Base-by-base conservation (phyloP, 2,113 vertebrate genomes). In the Pipra filicauda region DNA sequence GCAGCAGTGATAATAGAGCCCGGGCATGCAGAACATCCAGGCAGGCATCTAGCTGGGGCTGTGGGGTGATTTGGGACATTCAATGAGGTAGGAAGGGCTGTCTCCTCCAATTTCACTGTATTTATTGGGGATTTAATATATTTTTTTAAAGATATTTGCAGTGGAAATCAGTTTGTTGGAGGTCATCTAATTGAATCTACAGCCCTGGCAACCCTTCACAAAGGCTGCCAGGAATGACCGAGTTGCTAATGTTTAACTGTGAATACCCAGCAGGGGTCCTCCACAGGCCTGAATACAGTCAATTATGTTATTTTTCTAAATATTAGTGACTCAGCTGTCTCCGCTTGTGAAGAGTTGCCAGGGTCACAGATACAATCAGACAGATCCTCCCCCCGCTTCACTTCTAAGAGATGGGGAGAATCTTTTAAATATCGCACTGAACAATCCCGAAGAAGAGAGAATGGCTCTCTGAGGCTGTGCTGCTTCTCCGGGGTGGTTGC, bases 231-330 rank as follows among this genome's bases (percentile, higher is more conserved):
- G 95, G 88, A 97, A 95, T 83, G 96, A 96, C 93, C 61, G 91
- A 95, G 88, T 97, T 93, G 86, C 97, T 97, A 95, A 97, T 95
- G 91, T 96, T 96, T 91, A 96, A 95, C 96, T 95, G 95, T 92
- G 94, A 98, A 97, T 82, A 97, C 95, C 49, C 95, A 96, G 96
- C 89, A 72, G 96, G 95, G 73, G 43, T 97, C 85, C 86, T 97
- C 90, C 31, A 3, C 91, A 88, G 66, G 95, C 90, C 94, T 97
- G 96, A 98, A 98, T 97, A 93, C 95, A 97, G 95, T 95, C 93
- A 95, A 89, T 93, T 98, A 97, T 97, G 91, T 97, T 97, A 95
- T 97, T 98, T 97, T 97, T 98, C 95, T 96, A 97, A 98, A 98
- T 97, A 97, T 97, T 97, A 97, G 96, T 96, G 97, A 97, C 96